Evolutionary conservation across 2,888 invertebrate genomes (phyloP).

Genomic region (Branchellion lobata): DNA sequence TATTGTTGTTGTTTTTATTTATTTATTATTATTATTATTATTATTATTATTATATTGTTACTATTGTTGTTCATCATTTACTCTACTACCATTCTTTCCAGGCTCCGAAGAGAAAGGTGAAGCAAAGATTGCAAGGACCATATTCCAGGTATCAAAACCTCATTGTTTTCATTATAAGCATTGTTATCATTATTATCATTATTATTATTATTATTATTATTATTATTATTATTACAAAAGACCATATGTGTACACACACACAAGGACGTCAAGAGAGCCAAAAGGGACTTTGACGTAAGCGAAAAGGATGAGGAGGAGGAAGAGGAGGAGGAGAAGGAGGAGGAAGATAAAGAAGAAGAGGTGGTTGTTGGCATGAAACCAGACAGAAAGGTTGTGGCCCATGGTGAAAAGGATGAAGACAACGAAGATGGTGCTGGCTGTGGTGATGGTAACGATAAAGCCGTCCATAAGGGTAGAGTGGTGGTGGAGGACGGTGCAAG

Average conservation of each 20-base stretch:
- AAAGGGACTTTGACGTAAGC: too few relatives aligned
- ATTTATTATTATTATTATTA: too few relatives aligned
- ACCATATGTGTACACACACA: too few relatives aligned
- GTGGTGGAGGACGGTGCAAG: slow-evolving; percentile 16
- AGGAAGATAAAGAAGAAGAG: slow-evolving; percentile 9
- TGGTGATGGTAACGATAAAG: neutral
- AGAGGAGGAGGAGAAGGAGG: slow-evolving; percentile 49
- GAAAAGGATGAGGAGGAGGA: too few relatives aligned
- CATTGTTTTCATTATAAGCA: slow-evolving; percentile 39
- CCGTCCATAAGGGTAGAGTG: neutral
- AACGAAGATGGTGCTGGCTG: neutral
- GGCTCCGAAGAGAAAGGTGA: neutral
- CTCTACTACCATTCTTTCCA: neutral
- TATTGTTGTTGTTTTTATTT: too few relatives aligned
- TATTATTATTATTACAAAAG: too few relatives aligned
- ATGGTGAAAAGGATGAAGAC: neutral
- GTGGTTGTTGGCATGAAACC: neutral
- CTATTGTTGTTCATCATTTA: too few relatives aligned
- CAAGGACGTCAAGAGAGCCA: too few relatives aligned
- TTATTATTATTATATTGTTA: too few relatives aligned
- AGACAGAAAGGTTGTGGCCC: neutral
- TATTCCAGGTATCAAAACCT: slow-evolving; percentile 28
- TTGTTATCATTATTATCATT: too few relatives aligned
- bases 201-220: too few relatives aligned
- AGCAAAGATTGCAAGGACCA: slow-evolving; percentile 22